A percentile compares a stretch with the other conserved stretches of the same genome.
These are phyloP conservation scores for Graphium colonna DNA, from an alignment of 2,888 invertebrate genomes.

Conservation along the genomic window DNA sequence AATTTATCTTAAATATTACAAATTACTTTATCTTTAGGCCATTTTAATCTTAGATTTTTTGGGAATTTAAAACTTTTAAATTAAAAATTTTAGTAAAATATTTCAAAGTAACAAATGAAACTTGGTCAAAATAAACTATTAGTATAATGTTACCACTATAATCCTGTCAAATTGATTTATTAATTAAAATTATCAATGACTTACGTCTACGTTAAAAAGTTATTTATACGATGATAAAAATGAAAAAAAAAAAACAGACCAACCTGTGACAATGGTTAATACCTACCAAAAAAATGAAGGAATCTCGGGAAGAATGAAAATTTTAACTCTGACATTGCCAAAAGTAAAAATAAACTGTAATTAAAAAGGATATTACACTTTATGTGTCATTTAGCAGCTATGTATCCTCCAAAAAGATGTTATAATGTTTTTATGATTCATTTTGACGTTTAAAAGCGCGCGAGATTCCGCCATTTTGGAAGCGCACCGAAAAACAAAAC, in stretches of 20 bases:
- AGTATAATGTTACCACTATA: too few relatives aligned
- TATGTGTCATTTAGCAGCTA: not conserved
- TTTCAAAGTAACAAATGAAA: too few relatives aligned
- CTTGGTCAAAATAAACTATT: too few relatives aligned
- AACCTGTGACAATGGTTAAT: not conserved
- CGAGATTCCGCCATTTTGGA: conserved; percentile 3
- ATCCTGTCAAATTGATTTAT: too few relatives aligned
- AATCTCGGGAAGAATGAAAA: not conserved
- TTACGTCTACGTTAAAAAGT: not conserved
- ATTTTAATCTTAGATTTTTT: too few relatives aligned
- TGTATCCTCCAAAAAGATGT: not conserved
- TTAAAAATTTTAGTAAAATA: too few relatives aligned
- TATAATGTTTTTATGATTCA: not conserved
- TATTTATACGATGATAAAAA: not conserved
- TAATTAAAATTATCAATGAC: too few relatives aligned
- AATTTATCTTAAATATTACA: too few relatives aligned
- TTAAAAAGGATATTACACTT: not conserved
- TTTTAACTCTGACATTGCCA: not conserved
- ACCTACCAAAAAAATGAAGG: not conserved
- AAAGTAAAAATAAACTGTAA: not conserved
- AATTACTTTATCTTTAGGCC: too few relatives aligned
- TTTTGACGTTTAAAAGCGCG: not conserved
- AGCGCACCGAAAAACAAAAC: conserved; percentile 16
- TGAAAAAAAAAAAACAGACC: not conserved
- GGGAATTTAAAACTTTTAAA: too few relatives aligned